phyloP scores from a whole-genome alignment of 2,797 vertebrate genomes.

The Sandelia bainsii region DNA sequence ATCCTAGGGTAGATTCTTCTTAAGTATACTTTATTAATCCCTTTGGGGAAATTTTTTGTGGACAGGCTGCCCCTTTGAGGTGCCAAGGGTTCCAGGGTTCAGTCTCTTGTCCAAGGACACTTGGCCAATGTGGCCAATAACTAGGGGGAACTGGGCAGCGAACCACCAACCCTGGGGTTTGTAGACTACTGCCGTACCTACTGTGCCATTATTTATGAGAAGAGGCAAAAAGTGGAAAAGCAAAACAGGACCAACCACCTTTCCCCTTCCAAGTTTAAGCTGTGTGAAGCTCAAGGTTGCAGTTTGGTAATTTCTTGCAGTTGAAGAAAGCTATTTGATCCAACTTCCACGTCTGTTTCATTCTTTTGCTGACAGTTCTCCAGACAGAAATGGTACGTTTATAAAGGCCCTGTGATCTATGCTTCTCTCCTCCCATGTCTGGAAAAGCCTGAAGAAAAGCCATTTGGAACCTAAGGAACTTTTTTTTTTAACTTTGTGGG shows the following conservation, averaged over 20 bases:
- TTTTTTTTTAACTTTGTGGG: slow-evolving; percentile 33
- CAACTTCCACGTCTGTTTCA: slow-evolving; percentile 23
- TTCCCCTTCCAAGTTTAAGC: background rate
- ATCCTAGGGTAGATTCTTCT: slow-evolving; percentile 16
- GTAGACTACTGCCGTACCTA: too few relatives aligned
- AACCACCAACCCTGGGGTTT: too few relatives aligned
- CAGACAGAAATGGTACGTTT: slow-evolving; percentile 32
- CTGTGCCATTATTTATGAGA: slow-evolving; percentile 2
- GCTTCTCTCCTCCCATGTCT: slow-evolving; percentile 20
- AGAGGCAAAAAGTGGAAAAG: background rate
- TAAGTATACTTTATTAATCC: background rate
- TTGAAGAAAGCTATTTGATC: slow-evolving; percentile 21
- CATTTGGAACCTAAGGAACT: slow-evolving; percentile 36
- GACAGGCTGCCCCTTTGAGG: too few relatives aligned
- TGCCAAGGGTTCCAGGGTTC: too few relatives aligned
- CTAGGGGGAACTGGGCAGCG: too few relatives aligned
- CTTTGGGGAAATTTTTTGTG: too few relatives aligned
- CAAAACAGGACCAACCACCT: too few relatives aligned
- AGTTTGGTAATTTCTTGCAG: background rate
- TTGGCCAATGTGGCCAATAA: too few relatives aligned
- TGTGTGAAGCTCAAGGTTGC: background rate
- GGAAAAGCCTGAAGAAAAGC: slow-evolving; percentile 35
- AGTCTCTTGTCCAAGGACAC: too few relatives aligned
- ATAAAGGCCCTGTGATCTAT: slow-evolving; percentile 37
- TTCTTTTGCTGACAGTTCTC: slow-evolving; percentile 43